These are phyloP conservation scores for Euglossa dilemma DNA, from an alignment of 1,140 invertebrate species.

Conservation along the genomic window DNA sequence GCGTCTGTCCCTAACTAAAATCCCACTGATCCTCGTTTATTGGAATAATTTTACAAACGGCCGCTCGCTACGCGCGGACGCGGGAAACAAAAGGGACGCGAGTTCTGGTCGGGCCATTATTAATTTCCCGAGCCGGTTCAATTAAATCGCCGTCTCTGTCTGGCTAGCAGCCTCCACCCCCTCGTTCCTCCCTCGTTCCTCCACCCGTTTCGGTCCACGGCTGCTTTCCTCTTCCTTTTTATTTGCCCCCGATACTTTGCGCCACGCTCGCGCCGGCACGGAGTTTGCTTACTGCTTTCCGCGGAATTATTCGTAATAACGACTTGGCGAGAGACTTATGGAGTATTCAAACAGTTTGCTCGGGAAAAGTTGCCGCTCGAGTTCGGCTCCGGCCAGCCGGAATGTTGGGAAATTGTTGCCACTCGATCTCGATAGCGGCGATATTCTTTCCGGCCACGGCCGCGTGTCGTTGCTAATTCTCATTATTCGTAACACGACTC, in stretches of 20 bases:
- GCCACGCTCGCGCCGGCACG: background rate
- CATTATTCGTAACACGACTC: background rate
- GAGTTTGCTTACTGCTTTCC: background rate
- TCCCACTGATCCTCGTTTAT: slow-evolving; percentile 44
- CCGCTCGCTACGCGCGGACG: slow-evolving; percentile 9
- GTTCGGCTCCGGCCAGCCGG: background rate
- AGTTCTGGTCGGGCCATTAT: slow-evolving; percentile 17
- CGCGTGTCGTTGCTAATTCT: background rate
- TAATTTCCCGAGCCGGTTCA: slow-evolving; percentile 36
- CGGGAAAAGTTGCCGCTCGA: background rate
- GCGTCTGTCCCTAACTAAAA: slow-evolving; percentile 33
- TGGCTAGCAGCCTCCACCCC: background rate
- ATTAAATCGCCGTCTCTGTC: slow-evolving; percentile 28
- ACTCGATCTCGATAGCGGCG: background rate
- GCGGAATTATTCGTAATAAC: background rate
- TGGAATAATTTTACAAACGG: slow-evolving; percentile 43
- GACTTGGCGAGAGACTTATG: background rate
- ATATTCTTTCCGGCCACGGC: background rate
- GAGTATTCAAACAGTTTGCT: background rate
- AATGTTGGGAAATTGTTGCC: background rate
- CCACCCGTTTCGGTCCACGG: background rate
- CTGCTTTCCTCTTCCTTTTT: background rate
- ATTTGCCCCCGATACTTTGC: background rate
- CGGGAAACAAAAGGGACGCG: slow-evolving; percentile 31
- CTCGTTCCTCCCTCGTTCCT: background rate